Percentiles rank a stretch among this genome's conserved stretches.
These are phyloP conservation scores for Caenorhabditis briggsae DNA, from an alignment of 1,140 invertebrate genomes.

Conservation along the genomic window DNA sequence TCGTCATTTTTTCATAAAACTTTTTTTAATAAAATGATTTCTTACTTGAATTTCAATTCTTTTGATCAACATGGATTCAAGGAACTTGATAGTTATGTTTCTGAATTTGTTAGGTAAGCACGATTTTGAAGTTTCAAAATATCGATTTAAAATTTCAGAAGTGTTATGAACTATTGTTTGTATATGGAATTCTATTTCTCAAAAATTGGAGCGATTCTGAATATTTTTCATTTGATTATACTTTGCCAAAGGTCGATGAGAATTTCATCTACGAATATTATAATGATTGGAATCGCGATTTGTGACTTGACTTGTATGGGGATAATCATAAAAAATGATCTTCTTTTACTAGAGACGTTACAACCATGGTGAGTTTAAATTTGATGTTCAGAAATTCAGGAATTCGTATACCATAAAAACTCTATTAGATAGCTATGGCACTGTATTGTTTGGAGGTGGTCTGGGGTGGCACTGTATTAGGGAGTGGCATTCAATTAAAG, in stretches of 20 bases:
- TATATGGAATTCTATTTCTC: too few species aligned
- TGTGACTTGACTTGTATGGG: not conserved
- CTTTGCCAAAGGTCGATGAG: not conserved
- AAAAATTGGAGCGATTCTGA: not conserved
- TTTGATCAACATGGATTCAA: slow-evolving; percentile 1
- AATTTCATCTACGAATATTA: not conserved
- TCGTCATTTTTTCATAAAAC: not conserved
- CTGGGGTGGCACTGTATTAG: too few species aligned
- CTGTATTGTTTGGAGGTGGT: too few species aligned
- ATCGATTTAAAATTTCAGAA: too few species aligned
- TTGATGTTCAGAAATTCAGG: too few species aligned
- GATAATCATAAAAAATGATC: not conserved
- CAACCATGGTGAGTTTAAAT: too few species aligned
- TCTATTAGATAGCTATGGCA: too few species aligned
- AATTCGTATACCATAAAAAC: too few species aligned
- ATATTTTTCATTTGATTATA: not conserved
- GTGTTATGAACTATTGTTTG: too few species aligned
- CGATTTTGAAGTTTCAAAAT: too few species aligned
- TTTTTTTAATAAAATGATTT: not conserved
- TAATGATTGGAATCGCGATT: slow-evolving; percentile 25
- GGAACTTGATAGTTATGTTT: not conserved
- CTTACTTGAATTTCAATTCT: not conserved
- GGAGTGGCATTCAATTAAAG: too few species aligned
- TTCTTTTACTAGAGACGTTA: too few species aligned
- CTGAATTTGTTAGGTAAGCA: not conserved